These are phyloP conservation scores for Nyctereutes procyonoides DNA, from an alignment of 2,113 vertebrate genomes.

Conservation along the genomic window DNA sequence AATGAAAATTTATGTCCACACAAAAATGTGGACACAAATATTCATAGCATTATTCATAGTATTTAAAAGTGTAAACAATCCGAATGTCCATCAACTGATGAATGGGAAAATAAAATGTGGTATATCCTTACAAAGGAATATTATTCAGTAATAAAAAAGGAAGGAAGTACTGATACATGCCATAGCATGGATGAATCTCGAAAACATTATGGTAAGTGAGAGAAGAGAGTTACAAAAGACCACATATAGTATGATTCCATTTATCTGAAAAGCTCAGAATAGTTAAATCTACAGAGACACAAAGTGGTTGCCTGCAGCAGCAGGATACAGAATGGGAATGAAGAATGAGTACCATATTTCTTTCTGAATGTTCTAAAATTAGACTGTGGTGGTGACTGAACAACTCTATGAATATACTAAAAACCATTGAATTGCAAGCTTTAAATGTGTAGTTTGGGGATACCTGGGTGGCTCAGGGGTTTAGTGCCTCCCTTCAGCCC, in stretches of 20 bases:
- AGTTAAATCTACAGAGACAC: background rate
- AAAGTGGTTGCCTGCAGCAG: background rate
- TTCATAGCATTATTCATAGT: background rate
- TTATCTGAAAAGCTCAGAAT: background rate
- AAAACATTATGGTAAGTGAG: slow-evolving; percentile 24
- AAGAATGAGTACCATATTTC: background rate
- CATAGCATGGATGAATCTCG: background rate
- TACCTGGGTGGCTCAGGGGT: no score
- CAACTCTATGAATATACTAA: background rate
- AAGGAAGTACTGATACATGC: background rate
- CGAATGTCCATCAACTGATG: background rate
- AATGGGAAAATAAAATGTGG: background rate
- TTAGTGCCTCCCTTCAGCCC: no score
- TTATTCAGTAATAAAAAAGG: slow-evolving; percentile 36
- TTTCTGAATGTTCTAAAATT: slow-evolving; percentile 35
- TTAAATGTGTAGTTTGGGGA: background rate
- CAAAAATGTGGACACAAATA: slow-evolving; percentile 4
- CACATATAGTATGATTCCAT: background rate
- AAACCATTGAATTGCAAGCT: background rate
- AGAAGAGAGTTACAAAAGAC: background rate
- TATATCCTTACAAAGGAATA: background rate
- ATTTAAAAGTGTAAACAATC: background rate
- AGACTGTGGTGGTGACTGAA: background rate
- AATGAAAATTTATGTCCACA: background rate
- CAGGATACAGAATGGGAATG: background rate